Percentiles rank a stretch among this genome's conserved stretches.
phyloP scores from a whole-genome alignment of 1,140 invertebrate genomes.

The Ooceraea biroi region DNA sequence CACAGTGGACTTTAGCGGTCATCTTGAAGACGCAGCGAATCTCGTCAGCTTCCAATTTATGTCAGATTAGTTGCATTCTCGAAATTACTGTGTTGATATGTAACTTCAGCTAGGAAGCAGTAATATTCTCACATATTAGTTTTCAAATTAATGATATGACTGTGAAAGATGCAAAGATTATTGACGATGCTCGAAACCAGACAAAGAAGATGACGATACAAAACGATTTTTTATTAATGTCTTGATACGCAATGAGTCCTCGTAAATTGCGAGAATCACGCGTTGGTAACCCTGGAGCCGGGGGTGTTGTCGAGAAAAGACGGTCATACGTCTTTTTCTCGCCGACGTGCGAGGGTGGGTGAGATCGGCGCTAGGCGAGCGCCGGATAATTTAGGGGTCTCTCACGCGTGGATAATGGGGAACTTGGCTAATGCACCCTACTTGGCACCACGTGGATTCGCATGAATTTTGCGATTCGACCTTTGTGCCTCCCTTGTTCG shows the following conservation, averaged over 20 bases:
- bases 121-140: not conserved
- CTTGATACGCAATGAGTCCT: constrained; percentile 11
- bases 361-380: constrained; percentile 78
- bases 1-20: constrained; percentile 81
- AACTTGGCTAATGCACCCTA: constrained; percentile 85
- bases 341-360: constrained; percentile 78
- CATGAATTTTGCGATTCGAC: constrained; percentile 73
- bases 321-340: constrained; percentile 84
- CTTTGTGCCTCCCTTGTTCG: constrained; percentile 42
- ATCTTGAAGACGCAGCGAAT: constrained; percentile 22
- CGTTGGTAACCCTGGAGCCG: constrained; percentile 42
- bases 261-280: constrained; percentile 62
- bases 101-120: not conserved
- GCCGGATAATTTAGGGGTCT: constrained; percentile 85
- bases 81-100: constrained; percentile 2
- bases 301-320: constrained; percentile 70
- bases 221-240: not conserved
- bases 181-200: not conserved
- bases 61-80: not conserved
- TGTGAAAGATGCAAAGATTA: not conserved
- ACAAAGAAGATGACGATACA: not conserved
- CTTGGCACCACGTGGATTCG: constrained; percentile 82
- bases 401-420: constrained; percentile 85
- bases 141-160: not conserved
- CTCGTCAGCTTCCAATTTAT: constrained; percentile 47